Base-by-base conservation (phyloP, 2,113 vertebrate species). In the Prinia subflava region DNA sequence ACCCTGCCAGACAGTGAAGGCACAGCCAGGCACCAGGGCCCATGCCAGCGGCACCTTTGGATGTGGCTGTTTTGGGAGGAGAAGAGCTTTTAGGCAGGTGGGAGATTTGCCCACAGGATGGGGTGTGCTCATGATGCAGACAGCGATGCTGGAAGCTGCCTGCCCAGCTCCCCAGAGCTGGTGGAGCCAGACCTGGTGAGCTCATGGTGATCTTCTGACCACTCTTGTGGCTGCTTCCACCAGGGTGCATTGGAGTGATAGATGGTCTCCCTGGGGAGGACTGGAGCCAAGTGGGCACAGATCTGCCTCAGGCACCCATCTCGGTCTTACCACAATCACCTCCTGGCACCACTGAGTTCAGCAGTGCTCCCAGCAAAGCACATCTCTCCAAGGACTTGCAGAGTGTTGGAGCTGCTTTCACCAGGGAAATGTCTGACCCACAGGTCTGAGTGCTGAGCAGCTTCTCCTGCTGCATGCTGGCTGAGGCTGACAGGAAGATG, bases 321-420 rank as follows among this genome's bases (percentile, higher is more conserved):
- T 10, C 12, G 28, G 23, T 73, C 37, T 80, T 69, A 47, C 23
- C 19, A 10, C 13, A 67, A 2, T 77, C 63, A 53, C 23, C 0
- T 3, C 10, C 31, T 2, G 2, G 25, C 11, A 23, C 44, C 47
- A 24, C 59, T 68, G 89, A 83, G 41, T 52, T 92, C 79, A 75
- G 68, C 24, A 0, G 13, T 20, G 19, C 24, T 50, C 30, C 0
- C 0, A 63, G 64, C 49, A 41, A 57, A 81, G 52, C 41, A n/a
- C 25, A n/a, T 60, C 19, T 81, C 42, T 47, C 33, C 0, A 0
- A n/a, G 60, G 49, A 79, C 62, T 49, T 7, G 5, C 21, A 28
- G 39, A 27, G 24, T 30, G 13, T 74, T 31, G 35, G 77, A 75
- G 25, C 53, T 4, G 4, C n/a, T 63, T 83, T 85, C n/a, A 41